Evolutionary conservation across 2,797 vertebrate genomes (phyloP), one percentile per base, ranked within the genome.

Genomic region (Thunnus albacares): DNA sequence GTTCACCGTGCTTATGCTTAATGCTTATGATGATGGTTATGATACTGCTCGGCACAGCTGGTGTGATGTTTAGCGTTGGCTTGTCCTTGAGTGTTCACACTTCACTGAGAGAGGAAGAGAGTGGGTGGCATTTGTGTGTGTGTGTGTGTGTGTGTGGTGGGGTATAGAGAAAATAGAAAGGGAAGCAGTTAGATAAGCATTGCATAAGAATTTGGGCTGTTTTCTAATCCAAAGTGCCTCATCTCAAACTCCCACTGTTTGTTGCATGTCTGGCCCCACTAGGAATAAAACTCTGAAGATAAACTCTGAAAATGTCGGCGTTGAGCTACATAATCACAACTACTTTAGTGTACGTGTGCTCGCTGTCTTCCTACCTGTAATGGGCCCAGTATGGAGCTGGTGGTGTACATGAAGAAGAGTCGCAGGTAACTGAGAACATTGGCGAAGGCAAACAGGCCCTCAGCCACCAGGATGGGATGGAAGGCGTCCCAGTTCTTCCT

Each of bases 401-500:
- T 99, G 79, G 98, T 99, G 94, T 99, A 99, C 98, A 99, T 99
- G 90, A 99, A 99, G 95, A 99, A 99, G 63, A 99, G 98, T 17
- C 98, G 97, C 60, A 99, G 95, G 71, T 99, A 99, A 92, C 98
- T 99, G n/a, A 99, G 95, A 72, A 99, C 96, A 20, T 99, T 99
- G 65, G 98, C 98, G 72, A 99, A 98, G 47, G 98, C 98, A 89
- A 99, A 99, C 75, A 99, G 96, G 26, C 98, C 98, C 93, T 99
- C 98, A 0, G 98, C 98, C 83, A 99, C 98, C 51, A 99, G 92
- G 22, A 98, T 98, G 81, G 98, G 98, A 77, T 99, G 98, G 90
- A 97, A 99, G 5, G 98, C 98, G 6, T 99, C 98, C 98, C 98
- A 99, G 89, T 98, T 95, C 93, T 98, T 99, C 85, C 98, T 96